Base-by-base conservation (phyloP, 2,888 invertebrate genomes). In the Drosophila meridiana region DNA sequence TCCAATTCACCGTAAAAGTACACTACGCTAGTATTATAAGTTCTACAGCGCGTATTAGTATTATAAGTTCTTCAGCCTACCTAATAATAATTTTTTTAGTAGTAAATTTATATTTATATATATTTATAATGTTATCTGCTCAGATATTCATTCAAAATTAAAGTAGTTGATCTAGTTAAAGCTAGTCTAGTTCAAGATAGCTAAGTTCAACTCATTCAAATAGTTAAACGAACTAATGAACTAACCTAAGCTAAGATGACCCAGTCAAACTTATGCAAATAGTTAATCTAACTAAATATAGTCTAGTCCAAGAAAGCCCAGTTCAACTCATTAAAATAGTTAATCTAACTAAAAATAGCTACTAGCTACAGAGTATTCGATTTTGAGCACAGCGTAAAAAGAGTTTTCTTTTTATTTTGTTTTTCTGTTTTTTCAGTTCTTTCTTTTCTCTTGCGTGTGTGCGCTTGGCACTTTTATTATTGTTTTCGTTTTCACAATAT, bases 401-500 rank as follows among this genome's bases (percentile, higher is more conserved):
- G 40, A 4, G 0, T 58, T 2, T 40, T 32, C 6, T 53, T 42
- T 50, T 69, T 66, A 60, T 40, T 55, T 65, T 42, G 14, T 38
- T 43, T 61, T 73, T 28, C 3, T 40, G 2, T 32, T 32, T 42
- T 38, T 11, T 38, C 3, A 20, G 20, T 38, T 38, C 40, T 53
- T 61, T 28, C 55, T 14, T 34, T 34, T 59, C 32, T 32, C 14
- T 43, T 66, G 36, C 20, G 53, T 40, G 53, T 69, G 47, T 77
- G 77, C 61, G 64, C n/a, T 53, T 77, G 78, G 71, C 77, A 80
- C 58, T 80, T 80, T 72, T 78, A 72, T 78, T 80, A 71, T 82
- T 79, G 78, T 80, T 74, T 83, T 83, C 73, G 69, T 74, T 80
- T 59, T 76, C 61, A 81, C 65, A 82, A 88, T 73, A 70, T 87